Evolutionary conservation across 64 coral and sea anemone genomes (phyloP), one percentile per base, ranked within the genome.

Genomic region (Cladopsammia gracilis): DNA sequence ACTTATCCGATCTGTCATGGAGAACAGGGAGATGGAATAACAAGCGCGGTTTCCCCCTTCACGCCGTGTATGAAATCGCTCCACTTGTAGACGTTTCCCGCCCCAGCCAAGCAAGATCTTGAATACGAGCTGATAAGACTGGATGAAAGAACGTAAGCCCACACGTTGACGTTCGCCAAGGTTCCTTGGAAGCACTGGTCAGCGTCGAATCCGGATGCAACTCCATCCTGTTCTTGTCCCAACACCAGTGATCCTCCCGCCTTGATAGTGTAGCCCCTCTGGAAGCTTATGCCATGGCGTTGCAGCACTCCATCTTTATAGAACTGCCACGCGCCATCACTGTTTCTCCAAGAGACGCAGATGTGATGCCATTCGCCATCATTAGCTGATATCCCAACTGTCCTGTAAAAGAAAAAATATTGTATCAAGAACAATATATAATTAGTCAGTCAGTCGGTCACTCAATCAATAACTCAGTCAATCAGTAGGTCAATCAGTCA

Each of bases 151-250:
- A 22, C n/a, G 16, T 66, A 66, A 5, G 62, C 10, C 62, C 12
- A 66, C 15, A 66, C 62, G 16, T 66, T 66, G 18, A 66, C 62
- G 6, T 20, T 66, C 12, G 62, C 7, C 62, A 66, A 66, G 16
- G 6, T 66, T 22, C 62, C 62, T 66, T 10, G 13, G 18, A 24
- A 7, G n/a, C 16, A 18, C 62, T 98, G 90, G 57, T 77, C 86
- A 10, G 78, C 79, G 3, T 89, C 79, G 69, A 95, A 98, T 4
- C 93, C 93, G 34, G 90, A 88, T 3, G 79, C 90, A 14, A 95
- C 34, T 19, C 46, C 65, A 58, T 98, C 96, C 48, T 98, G 96
- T 19, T 54, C 52, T 2, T 54, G 52, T 0, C 52, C 0, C 0
- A 54, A 11, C 6, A 54, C 52, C 52, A 66, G 22, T 10, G 90